Conservation (phyloP, 2,113 vertebrate genomes). For the Aythya baeri region DNA sequence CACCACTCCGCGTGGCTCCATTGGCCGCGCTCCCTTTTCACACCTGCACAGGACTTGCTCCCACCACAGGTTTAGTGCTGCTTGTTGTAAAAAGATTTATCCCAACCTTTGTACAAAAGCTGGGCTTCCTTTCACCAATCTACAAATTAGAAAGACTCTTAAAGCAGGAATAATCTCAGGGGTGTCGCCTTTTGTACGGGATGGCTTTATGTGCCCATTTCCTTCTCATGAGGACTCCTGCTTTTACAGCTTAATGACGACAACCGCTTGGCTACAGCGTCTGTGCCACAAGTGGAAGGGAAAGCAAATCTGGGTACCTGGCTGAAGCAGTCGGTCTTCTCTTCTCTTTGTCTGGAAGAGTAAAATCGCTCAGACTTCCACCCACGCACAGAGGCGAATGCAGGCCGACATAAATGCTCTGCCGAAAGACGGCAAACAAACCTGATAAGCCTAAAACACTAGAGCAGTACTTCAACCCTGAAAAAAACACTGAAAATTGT, state of each 20-base stretch:
- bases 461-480: background rate
- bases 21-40: background rate
- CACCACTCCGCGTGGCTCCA: background rate
- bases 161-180: background rate
- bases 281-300: background rate
- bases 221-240: background rate
- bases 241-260: background rate
- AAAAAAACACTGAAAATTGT: background rate
- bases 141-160: slow-evolving; percentile 33
- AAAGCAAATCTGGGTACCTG: background rate
- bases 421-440: background rate
- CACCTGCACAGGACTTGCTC: background rate
- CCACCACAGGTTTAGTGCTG: accelerated
- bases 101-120: background rate
- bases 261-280: background rate
- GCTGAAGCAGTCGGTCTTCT: background rate
- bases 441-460: background rate
- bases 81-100: background rate
- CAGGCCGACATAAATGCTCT: background rate
- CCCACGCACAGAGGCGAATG: background rate
- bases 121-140: accelerated
- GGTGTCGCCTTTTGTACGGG: background rate
- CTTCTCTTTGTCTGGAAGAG: background rate
- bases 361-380: background rate
- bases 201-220: slow-evolving; percentile 11